Percentiles rank a stretch among this genome's conserved stretches.
Conservation (phyloP, 2,888 invertebrate genomes). For the Pilophorus perplexus region DNA sequence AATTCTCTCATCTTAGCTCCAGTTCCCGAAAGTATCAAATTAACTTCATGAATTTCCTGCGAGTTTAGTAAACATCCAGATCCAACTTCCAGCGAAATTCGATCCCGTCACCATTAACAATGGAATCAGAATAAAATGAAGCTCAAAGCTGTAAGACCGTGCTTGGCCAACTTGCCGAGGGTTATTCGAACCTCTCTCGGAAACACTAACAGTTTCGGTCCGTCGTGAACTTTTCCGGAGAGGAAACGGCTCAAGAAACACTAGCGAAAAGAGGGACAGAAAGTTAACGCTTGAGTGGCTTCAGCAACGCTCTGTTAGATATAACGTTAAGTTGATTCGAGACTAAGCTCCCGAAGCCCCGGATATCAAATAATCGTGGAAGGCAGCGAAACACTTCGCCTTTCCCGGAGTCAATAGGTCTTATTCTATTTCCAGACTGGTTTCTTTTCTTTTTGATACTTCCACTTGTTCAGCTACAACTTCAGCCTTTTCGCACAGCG, state of each 20-base stretch:
- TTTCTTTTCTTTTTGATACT: conserved; percentile 6
- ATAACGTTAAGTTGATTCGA: conserved; percentile 33
- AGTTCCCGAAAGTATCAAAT: too few relatives aligned
- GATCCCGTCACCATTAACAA: too few relatives aligned
- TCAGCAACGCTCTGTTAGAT: conserved; percentile 32
- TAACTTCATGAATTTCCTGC: too few relatives aligned
- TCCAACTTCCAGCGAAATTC: too few relatives aligned
- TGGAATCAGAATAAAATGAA: too few relatives aligned
- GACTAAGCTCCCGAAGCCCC: conserved; percentile 30
- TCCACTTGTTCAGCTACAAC: too few relatives aligned
- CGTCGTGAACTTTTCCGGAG: neutral
- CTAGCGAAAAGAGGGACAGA: conserved; percentile 19
- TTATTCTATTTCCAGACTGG: neutral
- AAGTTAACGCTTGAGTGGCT: conserved; percentile 35
- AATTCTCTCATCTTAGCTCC: too few relatives aligned
- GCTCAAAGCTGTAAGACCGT: too few relatives aligned
- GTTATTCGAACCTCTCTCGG: neutral
- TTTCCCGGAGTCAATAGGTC: conserved; percentile 12
- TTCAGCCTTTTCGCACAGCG: too few relatives aligned
- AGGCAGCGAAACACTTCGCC: conserved; percentile 7
- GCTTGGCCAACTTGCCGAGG: neutral
- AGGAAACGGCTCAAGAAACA: conserved; percentile 14
- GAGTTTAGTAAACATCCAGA: too few relatives aligned
- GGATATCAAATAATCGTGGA: conserved; percentile 34
- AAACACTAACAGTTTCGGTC: neutral